Evolutionary conservation across 2,888 invertebrate genomes (phyloP).

Genomic region (Fragum whitleyi): DNA sequence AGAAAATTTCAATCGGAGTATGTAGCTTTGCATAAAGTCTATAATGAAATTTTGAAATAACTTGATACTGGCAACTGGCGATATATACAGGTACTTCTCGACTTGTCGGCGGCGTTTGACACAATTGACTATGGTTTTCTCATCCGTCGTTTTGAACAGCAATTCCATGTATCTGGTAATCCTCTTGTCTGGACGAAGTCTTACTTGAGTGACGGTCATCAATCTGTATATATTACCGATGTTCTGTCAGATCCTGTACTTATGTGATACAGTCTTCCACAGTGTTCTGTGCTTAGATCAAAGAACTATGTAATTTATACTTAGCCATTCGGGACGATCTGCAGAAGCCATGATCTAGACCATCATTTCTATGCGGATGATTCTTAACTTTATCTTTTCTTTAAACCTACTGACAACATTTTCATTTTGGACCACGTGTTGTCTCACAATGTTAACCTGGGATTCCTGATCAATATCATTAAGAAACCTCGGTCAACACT

Average conservation of each 20-base stretch:
- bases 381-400: neutral
- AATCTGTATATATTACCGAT: slow-evolving; percentile 36
- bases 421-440: too few relatives aligned
- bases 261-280: slow-evolving; percentile 34
- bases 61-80: slow-evolving; percentile 42
- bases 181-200: slow-evolving; percentile 24
- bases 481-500: too few relatives aligned
- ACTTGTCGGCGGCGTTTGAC: slow-evolving; percentile 50
- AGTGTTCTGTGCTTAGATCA: slow-evolving; percentile 7
- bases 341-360: slow-evolving; percentile 10
- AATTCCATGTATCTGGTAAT: neutral
- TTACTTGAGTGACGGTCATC: slow-evolving; percentile 14
- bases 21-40: slow-evolving; percentile 39
- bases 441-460: too few relatives aligned
- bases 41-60: slow-evolving; percentile 40
- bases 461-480: too few relatives aligned
- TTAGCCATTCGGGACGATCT: slow-evolving; percentile 5
- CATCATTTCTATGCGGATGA: slow-evolving; percentile 15
- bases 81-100: slow-evolving; percentile 31
- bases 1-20: neutral
- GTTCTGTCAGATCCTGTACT: slow-evolving; percentile 40
- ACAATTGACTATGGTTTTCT: slow-evolving; percentile 50
- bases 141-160: neutral
- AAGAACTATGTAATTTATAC: slow-evolving; percentile 5
- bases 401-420: neutral